These are phyloP conservation scores for Pachypanchax playfairii DNA, from an alignment of 2,113 vertebrate genomes.

Conservation along the genomic window DNA sequence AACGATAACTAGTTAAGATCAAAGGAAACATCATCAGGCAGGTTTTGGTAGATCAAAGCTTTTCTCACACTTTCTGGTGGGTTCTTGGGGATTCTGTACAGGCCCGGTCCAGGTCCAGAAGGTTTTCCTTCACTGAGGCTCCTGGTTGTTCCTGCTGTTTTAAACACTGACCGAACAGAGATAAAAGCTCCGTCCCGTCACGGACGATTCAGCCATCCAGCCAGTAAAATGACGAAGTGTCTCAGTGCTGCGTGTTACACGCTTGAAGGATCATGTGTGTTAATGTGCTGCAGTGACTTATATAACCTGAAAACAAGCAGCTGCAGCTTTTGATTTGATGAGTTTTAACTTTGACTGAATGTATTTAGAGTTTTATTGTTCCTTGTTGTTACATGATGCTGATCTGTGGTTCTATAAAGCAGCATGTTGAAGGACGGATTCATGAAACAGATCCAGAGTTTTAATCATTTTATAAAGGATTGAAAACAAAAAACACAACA, in stretches of 20 bases:
- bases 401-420: too few relatives aligned
- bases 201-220: slow-evolving; percentile 52
- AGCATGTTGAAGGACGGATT: too few relatives aligned
- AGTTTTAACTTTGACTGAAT: not conserved
- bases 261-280: slow-evolving; percentile 69
- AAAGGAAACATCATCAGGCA: too few relatives aligned
- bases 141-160: too few relatives aligned
- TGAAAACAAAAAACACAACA: too few relatives aligned
- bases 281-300: slow-evolving; percentile 70
- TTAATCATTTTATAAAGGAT: too few relatives aligned
- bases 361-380: too few relatives aligned
- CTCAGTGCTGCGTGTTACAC: slow-evolving; percentile 51
- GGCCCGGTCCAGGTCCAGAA: slow-evolving; percentile 10
- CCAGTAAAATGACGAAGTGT: slow-evolving; percentile 14
- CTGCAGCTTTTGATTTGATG: too few relatives aligned
- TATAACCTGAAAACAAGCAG: slow-evolving; percentile 49
- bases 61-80: slow-evolving; percentile 29
- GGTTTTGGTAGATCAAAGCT: not conserved
- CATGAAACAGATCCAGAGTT: too few relatives aligned
- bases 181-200: slow-evolving; percentile 53
- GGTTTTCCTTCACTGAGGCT: slow-evolving; percentile 34
- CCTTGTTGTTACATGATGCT: too few relatives aligned
- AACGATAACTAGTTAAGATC: too few relatives aligned
- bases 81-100: not conserved
- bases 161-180: too few relatives aligned